Base-by-base conservation (phyloP, 2,797 vertebrate species). In the Melanotaenia nigrans region DNA sequence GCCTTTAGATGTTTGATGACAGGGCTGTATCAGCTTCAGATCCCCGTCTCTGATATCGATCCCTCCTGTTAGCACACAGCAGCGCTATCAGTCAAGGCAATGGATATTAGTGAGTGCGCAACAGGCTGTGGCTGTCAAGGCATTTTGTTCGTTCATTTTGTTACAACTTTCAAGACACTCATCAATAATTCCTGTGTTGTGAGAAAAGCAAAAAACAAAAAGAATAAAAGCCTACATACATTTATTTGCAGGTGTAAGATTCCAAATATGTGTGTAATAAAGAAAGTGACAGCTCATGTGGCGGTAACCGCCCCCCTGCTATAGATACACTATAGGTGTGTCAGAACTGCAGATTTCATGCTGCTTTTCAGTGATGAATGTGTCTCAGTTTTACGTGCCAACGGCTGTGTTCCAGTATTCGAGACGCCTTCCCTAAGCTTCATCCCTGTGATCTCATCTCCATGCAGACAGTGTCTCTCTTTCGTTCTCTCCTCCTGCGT, bases 1-100 rank as follows among this genome's bases (percentile, higher is more conserved):
- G 71, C 35, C 35, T 68, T 73, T 45, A 28, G 69, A 78, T 76
- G 77, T 81, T 60, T 68, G 67, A 81, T 82, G 85, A 62, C 81
- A 66, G 71, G 51, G 66, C 73, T 59, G 69, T 63, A 83, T 88
- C 85, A 65, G 70, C 76, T 85, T 66, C 77, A 20, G 88, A 89
- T 92, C 80, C 73, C 75, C 67, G 68, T 73, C 75, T 88, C 72
- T 83, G 88, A 89, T 91, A 93, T 92, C 81, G 84, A 91, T 84
- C 77, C 54, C 40, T 74, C 77, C 85, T 87, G 88, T 92, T 85
- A 80, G 76, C 87, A 72, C 69, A 7, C 62, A n/a, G 66, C 62
- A 53, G 70, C 79, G 65, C 67, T 85, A 90, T 90, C 90, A 79
- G 78, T 82, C 83, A 63, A 71, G 55, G 65, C 68, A 69, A 69